Evolutionary conservation across 1,140 invertebrate genomes (phyloP).

Genomic region (Rhopalosiphum padi): DNA sequence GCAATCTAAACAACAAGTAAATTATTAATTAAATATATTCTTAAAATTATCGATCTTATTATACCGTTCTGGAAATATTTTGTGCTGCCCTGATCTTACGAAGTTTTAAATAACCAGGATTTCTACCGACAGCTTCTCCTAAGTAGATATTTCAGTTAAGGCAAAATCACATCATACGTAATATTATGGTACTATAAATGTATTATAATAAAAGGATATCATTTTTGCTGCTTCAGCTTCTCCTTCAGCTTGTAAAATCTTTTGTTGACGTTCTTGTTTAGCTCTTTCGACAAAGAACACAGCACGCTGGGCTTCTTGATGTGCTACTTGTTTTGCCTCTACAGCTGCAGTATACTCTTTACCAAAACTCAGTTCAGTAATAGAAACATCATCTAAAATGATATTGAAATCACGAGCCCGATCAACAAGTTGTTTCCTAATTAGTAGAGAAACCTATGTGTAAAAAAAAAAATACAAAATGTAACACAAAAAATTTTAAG

Average conservation of each 20-base stretch:
- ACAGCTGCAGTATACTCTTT: conserved; percentile 99
- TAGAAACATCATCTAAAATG: conserved; percentile 98
- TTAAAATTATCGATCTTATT: conserved; percentile 60
- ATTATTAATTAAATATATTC: not conserved
- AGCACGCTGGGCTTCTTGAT: conserved; percentile 98
- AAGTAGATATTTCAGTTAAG: conserved; percentile 80
- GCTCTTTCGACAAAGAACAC: conserved; percentile 98
- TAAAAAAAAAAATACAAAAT: conserved; percentile 49
- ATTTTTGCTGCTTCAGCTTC: conserved; percentile 98
- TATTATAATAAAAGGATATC: conserved; percentile 76
- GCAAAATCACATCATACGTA: conserved; percentile 64
- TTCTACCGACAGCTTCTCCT: conserved; percentile 91
- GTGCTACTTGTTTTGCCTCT: conserved; percentile 97
- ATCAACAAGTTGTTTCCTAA: conserved; percentile 92
- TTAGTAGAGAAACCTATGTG: conserved; percentile 82
- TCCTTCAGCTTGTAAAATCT: conserved; percentile 99
- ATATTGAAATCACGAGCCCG: conserved; percentile 98
- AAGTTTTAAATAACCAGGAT: conserved; percentile 97
- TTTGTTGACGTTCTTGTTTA: conserved; percentile 97
- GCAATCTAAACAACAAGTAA: conserved; percentile 77
- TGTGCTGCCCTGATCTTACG: conserved; percentile 97
- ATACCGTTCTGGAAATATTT: conserved; percentile 94
- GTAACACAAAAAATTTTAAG: not conserved
- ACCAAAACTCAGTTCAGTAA: conserved; percentile 98
- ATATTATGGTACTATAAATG: not conserved